Percentiles rank a stretch among this genome's conserved stretches.
These are phyloP conservation scores for Phyto melanocephala DNA, from an alignment of 2,888 invertebrate genomes.

Conservation along the genomic window DNA sequence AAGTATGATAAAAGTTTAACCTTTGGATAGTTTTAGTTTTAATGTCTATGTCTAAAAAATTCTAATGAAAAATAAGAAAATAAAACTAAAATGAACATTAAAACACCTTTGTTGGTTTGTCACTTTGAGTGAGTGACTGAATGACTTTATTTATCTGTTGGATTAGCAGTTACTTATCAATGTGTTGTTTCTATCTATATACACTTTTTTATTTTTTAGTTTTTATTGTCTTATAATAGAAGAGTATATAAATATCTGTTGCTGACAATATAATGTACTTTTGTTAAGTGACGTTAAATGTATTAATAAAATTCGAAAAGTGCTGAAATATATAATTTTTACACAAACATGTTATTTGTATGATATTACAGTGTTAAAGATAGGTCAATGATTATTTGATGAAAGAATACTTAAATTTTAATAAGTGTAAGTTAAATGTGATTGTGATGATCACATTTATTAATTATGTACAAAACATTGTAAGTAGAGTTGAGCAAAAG, in stretches of 20 bases:
- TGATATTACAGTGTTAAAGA: too few relatives aligned
- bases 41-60: background rate
- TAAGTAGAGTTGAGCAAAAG: too few relatives aligned
- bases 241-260: too few relatives aligned
- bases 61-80: background rate
- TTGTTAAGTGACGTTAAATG: background rate
- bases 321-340: too few relatives aligned
- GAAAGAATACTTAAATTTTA: too few relatives aligned
- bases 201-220: background rate
- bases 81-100: background rate
- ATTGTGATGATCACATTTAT: too few relatives aligned
- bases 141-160: background rate
- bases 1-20: slow-evolving; percentile 36
- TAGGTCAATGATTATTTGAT: too few relatives aligned
- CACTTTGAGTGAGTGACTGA: background rate
- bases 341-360: too few relatives aligned
- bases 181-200: background rate
- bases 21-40: slow-evolving; percentile 12
- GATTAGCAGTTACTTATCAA: slow-evolving; percentile 1
- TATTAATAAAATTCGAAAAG: too few relatives aligned
- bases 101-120: background rate
- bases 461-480: too few relatives aligned
- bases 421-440: too few relatives aligned
- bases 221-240: background rate
- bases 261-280: background rate